phyloP scores from a whole-genome alignment of 2,113 vertebrate species.

The Varanus salvator region DNA sequence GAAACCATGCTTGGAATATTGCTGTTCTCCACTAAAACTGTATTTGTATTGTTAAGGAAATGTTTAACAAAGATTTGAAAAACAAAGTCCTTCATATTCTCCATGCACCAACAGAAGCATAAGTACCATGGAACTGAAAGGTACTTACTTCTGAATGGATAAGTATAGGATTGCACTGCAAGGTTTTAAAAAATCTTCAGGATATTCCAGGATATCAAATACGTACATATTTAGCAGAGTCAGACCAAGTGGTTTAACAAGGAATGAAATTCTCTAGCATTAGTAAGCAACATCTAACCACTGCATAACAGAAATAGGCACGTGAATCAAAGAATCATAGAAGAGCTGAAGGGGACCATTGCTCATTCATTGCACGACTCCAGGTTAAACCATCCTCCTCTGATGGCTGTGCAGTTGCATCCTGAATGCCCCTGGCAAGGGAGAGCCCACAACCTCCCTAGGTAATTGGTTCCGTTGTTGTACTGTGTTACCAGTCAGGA shows the following conservation, averaged over 20 bases:
- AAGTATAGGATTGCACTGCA: neutral
- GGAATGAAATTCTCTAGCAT: neutral
- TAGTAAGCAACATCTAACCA: neutral
- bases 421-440: too few species aligned
- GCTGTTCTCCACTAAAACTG: constrained; percentile 77
- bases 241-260: neutral
- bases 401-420: too few species aligned
- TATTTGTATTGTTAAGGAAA: constrained; percentile 67
- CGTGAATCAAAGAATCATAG: too few species aligned
- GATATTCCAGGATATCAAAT: neutral
- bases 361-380: too few species aligned
- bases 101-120: neutral
- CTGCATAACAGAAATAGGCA: too few species aligned
- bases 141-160: neutral
- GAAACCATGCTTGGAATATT: constrained; percentile 50
- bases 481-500: too few species aligned
- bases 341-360: too few species aligned
- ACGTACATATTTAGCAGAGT: neutral
- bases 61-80: neutral
- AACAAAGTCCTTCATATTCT: neutral
- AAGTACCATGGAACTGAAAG: neutral
- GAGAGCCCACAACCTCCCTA: too few species aligned
- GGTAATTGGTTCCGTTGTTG: too few species aligned
- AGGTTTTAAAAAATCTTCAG: neutral
- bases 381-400: too few species aligned